These are phyloP conservation scores for Cartodere bifasciata DNA, from an alignment of 2,888 invertebrate species.

Conservation along the genomic window DNA sequence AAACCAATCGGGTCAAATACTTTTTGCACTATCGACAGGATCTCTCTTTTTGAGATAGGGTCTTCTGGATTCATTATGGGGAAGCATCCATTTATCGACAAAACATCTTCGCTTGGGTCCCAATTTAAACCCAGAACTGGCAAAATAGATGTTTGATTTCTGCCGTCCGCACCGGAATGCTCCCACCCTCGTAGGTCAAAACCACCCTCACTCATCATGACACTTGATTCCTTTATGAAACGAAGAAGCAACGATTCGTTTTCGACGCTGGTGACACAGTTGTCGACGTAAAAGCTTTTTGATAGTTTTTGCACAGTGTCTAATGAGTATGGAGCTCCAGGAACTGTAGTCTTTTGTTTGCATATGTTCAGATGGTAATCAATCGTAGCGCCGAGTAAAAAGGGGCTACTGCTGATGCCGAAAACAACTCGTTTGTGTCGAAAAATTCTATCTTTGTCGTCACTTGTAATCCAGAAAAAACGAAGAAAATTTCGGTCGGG, in stretches of 20 bases:
- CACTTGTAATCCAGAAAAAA: conserved; percentile 22
- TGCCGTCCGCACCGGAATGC: conserved; percentile 7
- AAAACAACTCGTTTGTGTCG: conserved; percentile 14
- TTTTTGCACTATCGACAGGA: conserved; percentile 13
- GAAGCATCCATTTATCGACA: conserved; percentile 12
- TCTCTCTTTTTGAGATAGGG: conserved; percentile 10
- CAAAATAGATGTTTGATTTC: conserved; percentile 15
- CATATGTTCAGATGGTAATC: no score
- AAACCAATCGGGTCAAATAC: conserved; percentile 18
- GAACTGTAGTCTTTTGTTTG: no score
- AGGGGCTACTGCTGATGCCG: conserved; percentile 14
- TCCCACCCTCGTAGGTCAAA: conserved; percentile 17
- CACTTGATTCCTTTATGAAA: conserved; percentile 12
- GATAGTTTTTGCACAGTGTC: conserved; percentile 9
- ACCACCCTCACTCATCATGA: conserved; percentile 10
- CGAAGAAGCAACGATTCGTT: conserved; percentile 2
- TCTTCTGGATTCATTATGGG: conserved; percentile 7
- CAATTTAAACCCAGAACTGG: conserved; percentile 10
- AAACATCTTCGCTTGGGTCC: conserved; percentile 5
- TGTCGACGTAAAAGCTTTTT: conserved; percentile 16
- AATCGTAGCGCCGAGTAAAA: conserved; percentile 14
- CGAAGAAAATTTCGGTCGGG: conserved; percentile 20
- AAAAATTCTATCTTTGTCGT: no score
- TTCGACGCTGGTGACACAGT: conserved; percentile 13
- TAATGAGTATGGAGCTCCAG: no score